Evolutionary conservation across 1,140 invertebrate genomes (phyloP).

Genomic region (Sycophaga agraensis): DNA sequence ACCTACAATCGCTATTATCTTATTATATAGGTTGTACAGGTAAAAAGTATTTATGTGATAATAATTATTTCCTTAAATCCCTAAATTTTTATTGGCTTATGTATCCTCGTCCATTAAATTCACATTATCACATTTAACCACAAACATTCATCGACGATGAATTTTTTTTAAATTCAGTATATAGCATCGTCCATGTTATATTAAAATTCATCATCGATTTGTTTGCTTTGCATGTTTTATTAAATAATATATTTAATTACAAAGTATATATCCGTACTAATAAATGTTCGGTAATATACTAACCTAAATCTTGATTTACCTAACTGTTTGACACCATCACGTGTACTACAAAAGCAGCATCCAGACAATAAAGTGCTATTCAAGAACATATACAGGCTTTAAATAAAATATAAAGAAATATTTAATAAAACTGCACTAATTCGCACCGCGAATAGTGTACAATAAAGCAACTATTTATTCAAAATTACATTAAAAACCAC

Average conservation of each 20-base stretch:
- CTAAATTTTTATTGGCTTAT: constrained; percentile 5
- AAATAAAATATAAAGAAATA: constrained; percentile 23
- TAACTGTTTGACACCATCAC: constrained; percentile 30
- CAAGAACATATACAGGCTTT: constrained; percentile 57
- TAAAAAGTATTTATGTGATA: neutral
- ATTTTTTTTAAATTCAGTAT: constrained; percentile 6
- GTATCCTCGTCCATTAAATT: constrained; percentile 5
- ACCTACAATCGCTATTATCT: neutral
- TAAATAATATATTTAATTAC: constrained; percentile 1
- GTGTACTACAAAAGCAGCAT: constrained; percentile 26
- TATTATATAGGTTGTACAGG: neutral
- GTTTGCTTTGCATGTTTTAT: constrained; percentile 24
- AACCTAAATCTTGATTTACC: constrained; percentile 8
- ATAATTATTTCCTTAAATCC: neutral
- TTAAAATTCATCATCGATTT: constrained; percentile 19
- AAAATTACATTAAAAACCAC: too few species aligned
- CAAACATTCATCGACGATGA: constrained; percentile 14
- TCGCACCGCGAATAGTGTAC: neutral
- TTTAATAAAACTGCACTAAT: neutral
- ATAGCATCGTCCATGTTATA: neutral
- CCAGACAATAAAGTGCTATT: constrained; percentile 19
- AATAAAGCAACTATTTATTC: neutral
- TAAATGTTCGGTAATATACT: constrained; percentile 15
- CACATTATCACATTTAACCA: neutral
- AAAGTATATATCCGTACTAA: constrained; percentile 15